Percentiles rank a stretch among this genome's conserved stretches.
Evolutionary conservation across 2,113 vertebrate species (phyloP).

Genomic region (Platycercus adscitus): DNA sequence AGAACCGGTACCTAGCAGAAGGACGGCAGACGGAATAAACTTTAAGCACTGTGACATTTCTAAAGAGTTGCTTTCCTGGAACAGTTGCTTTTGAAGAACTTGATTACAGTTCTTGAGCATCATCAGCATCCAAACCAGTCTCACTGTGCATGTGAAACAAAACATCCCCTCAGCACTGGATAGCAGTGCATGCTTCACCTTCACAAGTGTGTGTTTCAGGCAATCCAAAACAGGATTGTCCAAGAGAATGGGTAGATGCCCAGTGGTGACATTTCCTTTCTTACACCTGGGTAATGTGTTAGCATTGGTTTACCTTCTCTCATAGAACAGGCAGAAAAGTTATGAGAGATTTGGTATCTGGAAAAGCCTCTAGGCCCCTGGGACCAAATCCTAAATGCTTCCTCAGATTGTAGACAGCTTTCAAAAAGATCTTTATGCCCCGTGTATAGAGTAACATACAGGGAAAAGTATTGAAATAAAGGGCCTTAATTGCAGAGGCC

Average conservation of each 20-base stretch:
- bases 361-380: background rate
- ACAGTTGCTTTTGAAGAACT: background rate
- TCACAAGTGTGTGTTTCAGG: background rate
- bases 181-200: background rate
- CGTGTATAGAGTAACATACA: background rate
- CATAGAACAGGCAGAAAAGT: background rate
- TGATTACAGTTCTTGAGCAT: background rate
- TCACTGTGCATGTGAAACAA: background rate
- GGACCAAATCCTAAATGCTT: background rate
- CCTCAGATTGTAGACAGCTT: background rate
- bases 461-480: background rate
- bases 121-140: background rate
- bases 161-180: background rate
- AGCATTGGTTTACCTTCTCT: background rate
- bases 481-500: background rate
- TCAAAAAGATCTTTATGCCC: background rate
- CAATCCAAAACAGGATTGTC: background rate
- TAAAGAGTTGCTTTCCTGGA: background rate
- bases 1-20: background rate
- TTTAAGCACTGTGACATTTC: background rate
- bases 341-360: background rate
- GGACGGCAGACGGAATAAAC: background rate
- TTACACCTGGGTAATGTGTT: background rate
- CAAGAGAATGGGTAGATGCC: background rate
- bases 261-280: background rate